A percentile compares a stretch with the other conserved stretches of the same genome.
Evolutionary conservation across 2,797 vertebrate genomes (phyloP).

Genomic region (Eulemur rubriventer): DNA sequence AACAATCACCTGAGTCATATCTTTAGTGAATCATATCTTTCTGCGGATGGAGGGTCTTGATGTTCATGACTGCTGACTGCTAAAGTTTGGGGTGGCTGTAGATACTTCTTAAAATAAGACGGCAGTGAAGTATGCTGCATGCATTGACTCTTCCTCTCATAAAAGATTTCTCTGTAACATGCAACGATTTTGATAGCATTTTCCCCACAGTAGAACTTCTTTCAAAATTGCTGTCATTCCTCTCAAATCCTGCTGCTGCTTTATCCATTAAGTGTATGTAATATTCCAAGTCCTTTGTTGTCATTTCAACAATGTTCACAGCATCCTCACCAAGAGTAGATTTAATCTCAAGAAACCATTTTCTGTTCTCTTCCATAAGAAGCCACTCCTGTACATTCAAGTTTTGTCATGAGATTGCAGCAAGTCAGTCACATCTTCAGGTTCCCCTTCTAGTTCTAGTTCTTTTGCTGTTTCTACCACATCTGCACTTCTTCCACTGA

Average conservation of each 20-base stretch:
- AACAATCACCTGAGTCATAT: not conserved
- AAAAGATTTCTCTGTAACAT: not conserved
- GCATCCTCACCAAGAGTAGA: not conserved
- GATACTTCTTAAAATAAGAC: not conserved
- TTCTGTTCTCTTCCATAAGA: not conserved
- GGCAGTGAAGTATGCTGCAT: not conserved
- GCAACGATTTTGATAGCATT: not conserved
- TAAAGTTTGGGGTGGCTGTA: not conserved
- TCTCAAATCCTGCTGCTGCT: not conserved
- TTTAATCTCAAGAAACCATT: not conserved
- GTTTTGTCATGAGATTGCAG: not conserved
- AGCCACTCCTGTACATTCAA: not conserved
- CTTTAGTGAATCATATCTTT: too few species aligned
- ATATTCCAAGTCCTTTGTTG: not conserved
- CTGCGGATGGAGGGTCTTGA: not conserved
- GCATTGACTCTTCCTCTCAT: not conserved
- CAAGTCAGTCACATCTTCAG: not conserved
- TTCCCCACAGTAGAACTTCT: not conserved
- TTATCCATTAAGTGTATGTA: not conserved
- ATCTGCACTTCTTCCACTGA: not conserved
- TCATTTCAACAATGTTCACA: not conserved
- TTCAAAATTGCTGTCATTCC: not conserved
- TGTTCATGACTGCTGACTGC: not conserved
- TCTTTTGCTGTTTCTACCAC: not conserved
- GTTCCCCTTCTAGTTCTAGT: not conserved